Conservation (phyloP, 2,797 vertebrate genomes). For the Oreochromis grahami region DNA sequence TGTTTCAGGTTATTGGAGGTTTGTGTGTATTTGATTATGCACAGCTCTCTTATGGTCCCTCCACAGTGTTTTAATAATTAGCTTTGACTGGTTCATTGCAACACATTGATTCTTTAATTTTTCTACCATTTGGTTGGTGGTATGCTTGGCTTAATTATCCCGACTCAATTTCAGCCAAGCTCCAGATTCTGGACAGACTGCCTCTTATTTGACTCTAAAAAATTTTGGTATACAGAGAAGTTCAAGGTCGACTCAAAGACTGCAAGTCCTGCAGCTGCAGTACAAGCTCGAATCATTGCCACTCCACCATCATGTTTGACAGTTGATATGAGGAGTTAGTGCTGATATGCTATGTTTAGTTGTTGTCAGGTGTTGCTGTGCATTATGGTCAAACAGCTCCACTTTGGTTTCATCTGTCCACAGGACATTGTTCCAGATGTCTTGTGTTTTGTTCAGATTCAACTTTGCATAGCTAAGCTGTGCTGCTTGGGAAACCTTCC, state of each 20-base stretch:
- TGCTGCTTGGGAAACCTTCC: neutral
- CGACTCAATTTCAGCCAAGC: neutral
- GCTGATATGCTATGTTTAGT: neutral
- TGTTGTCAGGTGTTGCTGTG: neutral
- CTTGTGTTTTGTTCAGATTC: neutral
- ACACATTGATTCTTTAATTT: neutral
- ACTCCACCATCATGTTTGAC: neutral
- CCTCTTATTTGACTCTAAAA: neutral
- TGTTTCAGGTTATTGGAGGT: neutral
- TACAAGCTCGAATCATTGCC: neutral
- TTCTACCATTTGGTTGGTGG: neutral
- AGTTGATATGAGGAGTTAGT: neutral
- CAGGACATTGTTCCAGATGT: neutral
- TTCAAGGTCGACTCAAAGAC: neutral
- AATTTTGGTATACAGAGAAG: neutral
- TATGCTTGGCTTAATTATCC: neutral
- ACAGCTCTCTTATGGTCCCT: neutral
- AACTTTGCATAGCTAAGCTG: neutral
- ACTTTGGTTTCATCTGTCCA: neutral
- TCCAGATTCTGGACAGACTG: neutral
- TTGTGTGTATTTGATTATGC: neutral
- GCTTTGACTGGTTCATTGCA: neutral
- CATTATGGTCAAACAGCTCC: neutral
- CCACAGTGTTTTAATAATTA: neutral
- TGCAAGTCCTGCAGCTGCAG: neutral